Evolutionary conservation across 2,113 vertebrate genomes (phyloP), one percentile per base, ranked within the genome.

Genomic region (Labrus mixtus): DNA sequence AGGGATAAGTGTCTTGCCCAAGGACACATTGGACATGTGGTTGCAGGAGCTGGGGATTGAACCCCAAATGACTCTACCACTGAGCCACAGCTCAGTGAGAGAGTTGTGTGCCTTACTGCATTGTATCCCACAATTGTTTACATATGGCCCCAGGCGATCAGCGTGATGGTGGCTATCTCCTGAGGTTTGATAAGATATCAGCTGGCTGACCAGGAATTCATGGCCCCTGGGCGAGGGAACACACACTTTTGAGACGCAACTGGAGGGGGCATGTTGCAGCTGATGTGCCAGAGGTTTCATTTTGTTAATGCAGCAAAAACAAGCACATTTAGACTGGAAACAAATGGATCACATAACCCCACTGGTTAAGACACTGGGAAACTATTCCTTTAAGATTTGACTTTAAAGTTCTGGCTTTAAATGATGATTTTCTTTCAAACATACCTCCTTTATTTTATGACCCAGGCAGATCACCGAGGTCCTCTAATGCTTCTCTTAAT

Each of bases 121-220:
- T 57, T 61, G 53, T 66, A 10, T 79, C 25, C 53, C 23, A 29
- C 43, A 45, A 4, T 2, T 50, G 67, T 46, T 39, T 56, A 29
- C n/a, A 69, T 39, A 60, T 68, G 0, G 48, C 68, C 48, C 66
- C 60, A 43, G 73, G 73, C 64, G 39, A 33, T 57, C 65, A 25
- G 66, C 68, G 10, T 58, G 71, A 41, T 15, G 37, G 70, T 10
- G 9, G 61, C 65, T 56, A 48, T 43, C 68, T 78, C 73, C 78
- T 29, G 56, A 73, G 78, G 58, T 67, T 36, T 13, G 20, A 22
- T 15, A 66, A 58, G 59, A 13, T 62, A 79, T 89, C 63, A 65
- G 53, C 48, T 33, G 53, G 36, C 67, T 81, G 71, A 82, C 71
- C 80, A 70, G 41, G 15, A 68, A 79, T 70, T 72, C 67, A 57